Base-by-base conservation (phyloP, 2,797 vertebrate species). In the Clarias fuscus region DNA sequence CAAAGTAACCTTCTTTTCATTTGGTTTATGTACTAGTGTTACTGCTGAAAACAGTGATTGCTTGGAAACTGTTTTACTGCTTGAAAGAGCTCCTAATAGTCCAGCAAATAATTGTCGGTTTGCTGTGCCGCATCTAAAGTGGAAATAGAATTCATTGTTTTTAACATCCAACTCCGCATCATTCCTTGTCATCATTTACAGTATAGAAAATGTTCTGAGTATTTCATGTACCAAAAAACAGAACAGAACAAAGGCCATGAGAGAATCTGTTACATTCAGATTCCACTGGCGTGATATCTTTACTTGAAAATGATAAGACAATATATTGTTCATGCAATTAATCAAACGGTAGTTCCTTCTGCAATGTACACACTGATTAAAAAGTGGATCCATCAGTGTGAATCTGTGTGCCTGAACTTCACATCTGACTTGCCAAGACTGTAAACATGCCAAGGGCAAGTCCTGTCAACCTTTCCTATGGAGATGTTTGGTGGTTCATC, bases 401-500 rank as follows among this genome's bases (percentile, higher is more conserved):
- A 81, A 82, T 86, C 53, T 77, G 37, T 73, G 72, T 48, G 81
- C 78, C 43, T 75, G 40, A 73, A 81, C 59, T 62, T 86, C 70
- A 70, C 59, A 65, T 71, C 40, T 20, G 48, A 80, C 27, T 56
- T 89, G 86, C 85, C 85, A 85, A 81, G 82, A 67, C 20, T 80
- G 64, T 65, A 68, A 78, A 70, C 84, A 85, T 30, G 85, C 83
- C 85, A 90, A 88, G 88, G 90, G 83, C 85, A 84, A 88, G 71
- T 89, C 82, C 81, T 70, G 84, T 88, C 53, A 84, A 70, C 82
- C 77, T 87, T 89, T 92, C 93, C 91, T 90, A 88, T 85, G 92
- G 88, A 88, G 83, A 90, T 90, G 84, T 89, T 83, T 91, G 88
- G 89, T 92, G 88, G 91, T 91, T 91, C 91, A 90, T 92, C 89